Evolutionary conservation across 2,888 invertebrate species (phyloP).

Genomic region (Bruchidius siliquastri): DNA sequence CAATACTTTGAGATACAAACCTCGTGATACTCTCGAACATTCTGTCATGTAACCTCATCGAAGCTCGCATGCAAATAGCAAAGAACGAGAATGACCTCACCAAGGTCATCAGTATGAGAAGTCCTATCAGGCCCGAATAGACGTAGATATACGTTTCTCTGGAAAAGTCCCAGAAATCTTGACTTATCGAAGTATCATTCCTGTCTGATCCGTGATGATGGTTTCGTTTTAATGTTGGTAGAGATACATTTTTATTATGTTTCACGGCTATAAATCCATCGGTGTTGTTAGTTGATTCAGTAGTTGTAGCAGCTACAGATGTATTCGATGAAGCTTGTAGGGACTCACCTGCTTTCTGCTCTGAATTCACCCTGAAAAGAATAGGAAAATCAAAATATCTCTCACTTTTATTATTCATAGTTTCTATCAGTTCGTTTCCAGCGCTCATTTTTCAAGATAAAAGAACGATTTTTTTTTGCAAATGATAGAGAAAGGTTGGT

Average conservation of each 20-base stretch:
- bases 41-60: slow-evolving; percentile 52
- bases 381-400: too few relatives aligned
- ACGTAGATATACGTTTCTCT: slow-evolving; percentile 41
- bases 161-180: slow-evolving; percentile 40
- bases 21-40: slow-evolving; percentile 51
- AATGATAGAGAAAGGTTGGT: too few relatives aligned
- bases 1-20: neutral
- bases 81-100: slow-evolving; percentile 53
- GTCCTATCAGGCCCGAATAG: slow-evolving; percentile 44
- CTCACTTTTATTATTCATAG: too few relatives aligned
- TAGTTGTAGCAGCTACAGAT: neutral
- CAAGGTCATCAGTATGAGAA: slow-evolving; percentile 47
- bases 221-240: neutral
- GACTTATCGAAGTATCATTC: neutral
- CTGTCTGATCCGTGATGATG: neutral
- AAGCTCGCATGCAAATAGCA: slow-evolving; percentile 51
- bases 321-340: neutral
- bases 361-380: slow-evolving; percentile 36
- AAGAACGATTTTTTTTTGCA: too few relatives aligned
- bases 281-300: slow-evolving; percentile 1
- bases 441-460: too few relatives aligned
- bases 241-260: neutral
- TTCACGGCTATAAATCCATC: neutral
- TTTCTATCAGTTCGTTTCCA: too few relatives aligned
- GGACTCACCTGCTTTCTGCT: slow-evolving; percentile 27